These are phyloP conservation scores for Xestia xanthographa DNA, from an alignment of 2,888 invertebrate species.

Conservation along the genomic window DNA sequence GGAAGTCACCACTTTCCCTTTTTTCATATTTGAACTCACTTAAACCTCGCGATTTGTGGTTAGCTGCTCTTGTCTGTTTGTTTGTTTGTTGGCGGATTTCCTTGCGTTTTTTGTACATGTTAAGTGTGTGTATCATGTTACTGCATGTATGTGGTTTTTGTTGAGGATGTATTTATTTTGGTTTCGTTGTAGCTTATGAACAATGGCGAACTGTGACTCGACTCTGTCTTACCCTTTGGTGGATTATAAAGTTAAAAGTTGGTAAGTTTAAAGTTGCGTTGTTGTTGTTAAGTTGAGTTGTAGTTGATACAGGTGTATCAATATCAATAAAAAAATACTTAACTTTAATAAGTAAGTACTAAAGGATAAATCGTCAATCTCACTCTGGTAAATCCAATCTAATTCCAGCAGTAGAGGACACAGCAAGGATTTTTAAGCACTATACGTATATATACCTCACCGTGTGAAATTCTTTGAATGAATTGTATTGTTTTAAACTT, in stretches of 20 bases:
- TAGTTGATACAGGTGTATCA: too few species aligned
- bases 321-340: not conserved
- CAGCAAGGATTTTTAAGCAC: not conserved
- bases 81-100: constrained; percentile 75
- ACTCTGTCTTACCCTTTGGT: not conserved
- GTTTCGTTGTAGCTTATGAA: not conserved
- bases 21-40: constrained; percentile 88
- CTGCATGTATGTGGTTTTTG: constrained; percentile 29
- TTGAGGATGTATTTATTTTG: constrained; percentile 31
- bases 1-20: constrained; percentile 78
- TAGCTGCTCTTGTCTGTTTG: constrained; percentile 79
- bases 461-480: not conserved
- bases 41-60: constrained; percentile 81
- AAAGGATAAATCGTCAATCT: not conserved
- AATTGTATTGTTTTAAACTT: not conserved
- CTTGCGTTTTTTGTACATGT: constrained; percentile 69
- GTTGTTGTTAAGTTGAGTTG: too few species aligned
- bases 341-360: not conserved
- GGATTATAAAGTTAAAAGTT: too few species aligned
- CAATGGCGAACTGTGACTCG: not conserved
- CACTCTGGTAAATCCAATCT: not conserved
- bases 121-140: constrained; percentile 63
- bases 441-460: too few species aligned
- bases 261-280: too few species aligned
- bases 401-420: not conserved